Evolutionary conservation across 2,888 invertebrate species (phyloP).

Genomic region (Hirtodrosophila trivittata): DNA sequence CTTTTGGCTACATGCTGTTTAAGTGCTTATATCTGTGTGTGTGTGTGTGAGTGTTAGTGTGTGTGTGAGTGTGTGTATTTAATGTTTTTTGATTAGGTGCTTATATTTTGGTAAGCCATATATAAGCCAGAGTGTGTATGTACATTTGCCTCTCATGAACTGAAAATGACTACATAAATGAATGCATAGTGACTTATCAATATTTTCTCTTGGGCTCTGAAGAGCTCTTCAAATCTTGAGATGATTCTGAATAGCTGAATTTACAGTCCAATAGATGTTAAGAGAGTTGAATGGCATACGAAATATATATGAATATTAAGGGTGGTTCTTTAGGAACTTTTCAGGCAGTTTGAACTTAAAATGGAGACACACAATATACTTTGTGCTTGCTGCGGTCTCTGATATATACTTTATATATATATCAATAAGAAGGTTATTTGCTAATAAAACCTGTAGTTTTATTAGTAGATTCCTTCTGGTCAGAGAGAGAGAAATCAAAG

Average conservation of each 20-base stretch:
- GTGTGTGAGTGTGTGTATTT: slow-evolving; percentile 24
- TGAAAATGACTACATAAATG: slow-evolving; percentile 43
- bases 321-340: no score
- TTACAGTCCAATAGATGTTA: background rate
- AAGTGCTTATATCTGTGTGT: slow-evolving; percentile 16
- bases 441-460: no score
- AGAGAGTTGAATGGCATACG: no score
- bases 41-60: slow-evolving; percentile 4
- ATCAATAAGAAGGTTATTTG: no score
- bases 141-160: slow-evolving; percentile 52
- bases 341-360: no score
- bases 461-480: no score
- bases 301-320: no score
- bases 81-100: slow-evolving; percentile 44
- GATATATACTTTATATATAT: no score
- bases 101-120: no score
- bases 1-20: slow-evolving; percentile 29
- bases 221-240: background rate
- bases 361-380: no score
- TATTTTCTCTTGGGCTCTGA: background rate
- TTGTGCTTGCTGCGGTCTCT: no score
- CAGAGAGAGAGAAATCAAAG: no score
- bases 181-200: slow-evolving; percentile 36
- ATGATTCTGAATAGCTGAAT: slow-evolving; percentile 2
- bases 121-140: slow-evolving; percentile 27